Evolutionary conservation across 2,113 vertebrate species (phyloP).

Genomic region (Procapra przewalskii): DNA sequence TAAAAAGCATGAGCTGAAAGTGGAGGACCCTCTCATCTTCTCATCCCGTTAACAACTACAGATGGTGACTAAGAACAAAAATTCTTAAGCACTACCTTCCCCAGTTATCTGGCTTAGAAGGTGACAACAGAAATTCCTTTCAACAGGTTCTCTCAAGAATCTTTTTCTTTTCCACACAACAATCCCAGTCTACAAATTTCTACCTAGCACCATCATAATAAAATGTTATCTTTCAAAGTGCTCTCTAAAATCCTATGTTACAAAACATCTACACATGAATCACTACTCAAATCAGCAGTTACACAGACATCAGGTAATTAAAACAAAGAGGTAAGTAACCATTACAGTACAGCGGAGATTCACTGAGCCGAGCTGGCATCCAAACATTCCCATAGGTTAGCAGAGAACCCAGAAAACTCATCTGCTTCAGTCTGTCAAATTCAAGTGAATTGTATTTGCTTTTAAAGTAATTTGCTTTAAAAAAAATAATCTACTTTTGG

Average conservation of each 20-base stretch:
- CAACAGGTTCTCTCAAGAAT: slow-evolving; percentile 4
- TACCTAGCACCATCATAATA: slow-evolving; percentile 39
- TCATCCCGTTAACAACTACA: slow-evolving; percentile 17
- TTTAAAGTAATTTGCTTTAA: slow-evolving; percentile 37
- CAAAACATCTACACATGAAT: slow-evolving; percentile 21
- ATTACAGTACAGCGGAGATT: slow-evolving; percentile 69
- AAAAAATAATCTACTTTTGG: slow-evolving; percentile 71
- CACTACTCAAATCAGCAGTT: slow-evolving; percentile 70
- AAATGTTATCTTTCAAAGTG: slow-evolving; percentile 58
- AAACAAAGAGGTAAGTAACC: slow-evolving; percentile 72
- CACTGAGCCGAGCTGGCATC: slow-evolving; percentile 48
- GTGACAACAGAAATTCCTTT: slow-evolving; percentile 36
- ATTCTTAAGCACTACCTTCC: slow-evolving; percentile 28
- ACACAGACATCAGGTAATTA: slow-evolving; percentile 64
- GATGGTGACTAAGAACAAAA: slow-evolving; percentile 13
- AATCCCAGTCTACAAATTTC: background rate
- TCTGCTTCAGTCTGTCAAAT: slow-evolving; percentile 62
- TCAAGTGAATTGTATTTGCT: slow-evolving; percentile 62
- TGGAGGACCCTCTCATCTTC: slow-evolving; percentile 16
- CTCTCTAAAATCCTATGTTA: slow-evolving; percentile 63
- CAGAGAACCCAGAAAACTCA: slow-evolving; percentile 18
- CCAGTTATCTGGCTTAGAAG: slow-evolving; percentile 16
- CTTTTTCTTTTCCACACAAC: slow-evolving; percentile 37
- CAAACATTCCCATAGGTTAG: background rate
- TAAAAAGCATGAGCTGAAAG: slow-evolving; percentile 38